A percentile compares a stretch with the other conserved stretches of the same genome.
Conservation (phyloP, 2,797 vertebrate species). For the Coregonus suidteri region DNA sequence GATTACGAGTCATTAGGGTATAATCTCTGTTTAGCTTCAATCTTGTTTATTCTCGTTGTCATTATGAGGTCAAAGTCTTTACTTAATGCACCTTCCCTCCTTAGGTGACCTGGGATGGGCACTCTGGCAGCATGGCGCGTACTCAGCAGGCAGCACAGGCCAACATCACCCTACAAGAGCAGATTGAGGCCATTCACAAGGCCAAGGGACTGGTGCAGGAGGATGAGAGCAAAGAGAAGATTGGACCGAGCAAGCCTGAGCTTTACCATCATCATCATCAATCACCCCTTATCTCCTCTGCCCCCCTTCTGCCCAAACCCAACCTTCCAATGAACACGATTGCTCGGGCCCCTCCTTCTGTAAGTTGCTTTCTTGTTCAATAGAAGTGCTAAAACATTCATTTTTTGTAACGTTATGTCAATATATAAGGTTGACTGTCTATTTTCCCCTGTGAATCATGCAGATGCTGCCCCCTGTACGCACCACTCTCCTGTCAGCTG, state of each 20-base stretch:
- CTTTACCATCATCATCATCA: slow-evolving; percentile 80
- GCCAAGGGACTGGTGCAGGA: slow-evolving; percentile 98
- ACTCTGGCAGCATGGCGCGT: slow-evolving; percentile 98
- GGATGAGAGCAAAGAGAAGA: slow-evolving; percentile 96
- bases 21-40: neutral
- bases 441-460: neutral
- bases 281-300: slow-evolving; percentile 76
- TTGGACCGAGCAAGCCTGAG: slow-evolving; percentile 97
- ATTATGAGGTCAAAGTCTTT: neutral
- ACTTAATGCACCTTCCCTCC: neutral
- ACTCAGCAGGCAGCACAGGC: slow-evolving; percentile 98
- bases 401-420: neutral
- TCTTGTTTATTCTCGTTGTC: neutral
- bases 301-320: slow-evolving; percentile 78
- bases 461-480: slow-evolving; percentile 90
- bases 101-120: slow-evolving; percentile 98
- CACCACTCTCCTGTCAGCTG: slow-evolving; percentile 90
- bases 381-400: neutral
- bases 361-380: too few species aligned
- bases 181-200: slow-evolving; percentile 99
- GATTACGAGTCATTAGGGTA: too few species aligned
- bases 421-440: neutral
- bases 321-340: slow-evolving; percentile 76
- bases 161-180: slow-evolving; percentile 98
- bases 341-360: slow-evolving; percentile 77